Conservation (phyloP, 1,140 invertebrate species). For the Dendrolimus kikuchii region DNA sequence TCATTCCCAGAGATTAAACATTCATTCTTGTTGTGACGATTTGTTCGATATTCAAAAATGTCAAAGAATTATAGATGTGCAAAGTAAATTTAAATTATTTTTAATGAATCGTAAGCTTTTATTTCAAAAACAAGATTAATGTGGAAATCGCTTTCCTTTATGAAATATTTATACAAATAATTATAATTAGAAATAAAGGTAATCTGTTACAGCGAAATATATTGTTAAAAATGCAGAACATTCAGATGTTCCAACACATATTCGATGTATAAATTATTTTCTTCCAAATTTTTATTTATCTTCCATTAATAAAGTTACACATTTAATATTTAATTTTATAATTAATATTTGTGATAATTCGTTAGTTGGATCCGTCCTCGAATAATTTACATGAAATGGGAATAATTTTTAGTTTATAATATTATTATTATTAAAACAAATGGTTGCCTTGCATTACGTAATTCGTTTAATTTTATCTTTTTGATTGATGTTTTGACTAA, state of each 20-base stretch:
- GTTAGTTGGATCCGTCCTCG: conserved; percentile 39
- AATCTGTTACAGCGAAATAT: conserved; percentile 3
- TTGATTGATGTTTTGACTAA: conserved; percentile 6
- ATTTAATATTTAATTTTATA: conserved; percentile 12
- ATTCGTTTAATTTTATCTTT: conserved; percentile 5
- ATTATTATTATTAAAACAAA: conserved; percentile 10
- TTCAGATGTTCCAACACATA: conserved; percentile 6
- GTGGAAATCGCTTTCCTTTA: too few species aligned
- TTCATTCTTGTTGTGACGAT: too few species aligned
- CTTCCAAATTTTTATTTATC: conserved; percentile 9
- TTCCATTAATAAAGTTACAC: conserved; percentile 4
- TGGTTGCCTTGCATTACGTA: conserved; percentile 35
- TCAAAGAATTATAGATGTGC: too few species aligned
- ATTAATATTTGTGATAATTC: conserved; percentile 48
- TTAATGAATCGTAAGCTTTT: too few species aligned
- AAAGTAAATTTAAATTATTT: too few species aligned
- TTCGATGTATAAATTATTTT: conserved; percentile 19
- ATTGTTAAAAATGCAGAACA: neutral
- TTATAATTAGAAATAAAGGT: neutral
- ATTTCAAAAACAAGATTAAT: too few species aligned
- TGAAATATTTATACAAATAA: neutral
- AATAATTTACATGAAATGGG: conserved; percentile 9
- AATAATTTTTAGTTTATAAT: conserved; percentile 14
- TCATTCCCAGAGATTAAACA: too few species aligned
- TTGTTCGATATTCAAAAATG: too few species aligned